Base-by-base conservation (phyloP, 2,113 vertebrate species). In the Sardina pilchardus region DNA sequence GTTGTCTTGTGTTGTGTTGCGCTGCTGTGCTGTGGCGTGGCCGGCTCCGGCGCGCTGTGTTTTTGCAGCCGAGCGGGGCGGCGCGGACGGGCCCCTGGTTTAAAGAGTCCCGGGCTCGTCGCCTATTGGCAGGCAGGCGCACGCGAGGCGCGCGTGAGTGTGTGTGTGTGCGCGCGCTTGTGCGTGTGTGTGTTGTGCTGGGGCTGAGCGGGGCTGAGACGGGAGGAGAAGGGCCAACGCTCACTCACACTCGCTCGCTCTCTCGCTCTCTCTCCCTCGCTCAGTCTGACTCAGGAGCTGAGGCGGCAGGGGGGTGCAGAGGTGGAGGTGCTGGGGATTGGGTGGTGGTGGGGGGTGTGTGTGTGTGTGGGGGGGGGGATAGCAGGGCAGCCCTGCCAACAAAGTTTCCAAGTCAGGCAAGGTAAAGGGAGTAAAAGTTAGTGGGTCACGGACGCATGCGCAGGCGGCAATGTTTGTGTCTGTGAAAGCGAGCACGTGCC, bases 401-500 rank as follows among this genome's bases (percentile, higher is more conserved):
- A 83, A 90, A 94, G 90, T 95, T 94, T 90, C 88, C 90, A 90
- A 94, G 95, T 95, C 94, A 94, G 90, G 89, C 88, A 92, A 95
- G 95, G 94, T 95, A 93, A 95, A 92, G 89, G 91, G 94, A 94
- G 94, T 93, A 91, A 93, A 95, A 93, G 94, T 95, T 93, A 95
- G 91, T 94, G 91, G 93, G 95, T 94, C 94, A 94, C 63, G 6
- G 90, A 90, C 91, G 94, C 92, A 92, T 89, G 84, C 83, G 85
- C 45, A 16, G 14, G 10, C 84, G 56, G 30, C 71, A 14, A 78
- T 78, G 71, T 78, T 78, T 78, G 71, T 30, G 71, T 34, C 71
- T 85, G 44, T 47, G 43, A 36, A 7, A 44, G 44, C 59, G 78
- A 34, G 34, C 43, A 47, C 71, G 26, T 78, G 71, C 85, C n/a